A percentile compares a stretch with the other conserved stretches of the same genome.
Conservation (phyloP, 2,888 invertebrate genomes). For the Glaucopsyche alexis region DNA sequence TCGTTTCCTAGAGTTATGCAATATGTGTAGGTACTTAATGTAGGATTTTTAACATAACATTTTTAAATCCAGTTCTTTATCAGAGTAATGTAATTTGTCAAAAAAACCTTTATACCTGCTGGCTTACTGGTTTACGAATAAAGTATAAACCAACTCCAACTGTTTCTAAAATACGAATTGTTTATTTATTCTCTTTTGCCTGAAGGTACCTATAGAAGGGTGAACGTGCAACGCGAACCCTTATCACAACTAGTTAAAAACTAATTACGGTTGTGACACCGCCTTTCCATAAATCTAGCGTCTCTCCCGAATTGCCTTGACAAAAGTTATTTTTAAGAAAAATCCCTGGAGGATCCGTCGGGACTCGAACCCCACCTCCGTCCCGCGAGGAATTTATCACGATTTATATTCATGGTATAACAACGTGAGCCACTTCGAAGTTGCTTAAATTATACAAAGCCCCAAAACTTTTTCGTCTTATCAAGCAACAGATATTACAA, state of each 20-base stretch:
- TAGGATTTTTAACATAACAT: slow-evolving; percentile 25
- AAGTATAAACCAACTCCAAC: not conserved
- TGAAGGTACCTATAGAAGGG: slow-evolving; percentile 38
- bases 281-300: slow-evolving; percentile 76
- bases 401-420: slow-evolving; percentile 82
- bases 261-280: slow-evolving; percentile 80
- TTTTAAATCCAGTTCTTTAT: not conserved
- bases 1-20: slow-evolving; percentile 22
- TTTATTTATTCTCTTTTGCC: not conserved
- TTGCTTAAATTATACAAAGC: slow-evolving; percentile 66
- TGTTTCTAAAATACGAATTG: no score
- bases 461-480: slow-evolving; percentile 47
- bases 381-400: slow-evolving; percentile 79
- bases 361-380: slow-evolving; percentile 46
- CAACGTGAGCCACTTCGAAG: slow-evolving; percentile 76
- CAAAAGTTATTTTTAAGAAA: slow-evolving; percentile 81
- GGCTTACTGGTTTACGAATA: not conserved
- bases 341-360: slow-evolving; percentile 68
- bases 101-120: not conserved
- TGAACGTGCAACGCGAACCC: slow-evolving; percentile 70
- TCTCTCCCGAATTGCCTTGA: slow-evolving; percentile 77
- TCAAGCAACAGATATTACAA: slow-evolving; percentile 5
- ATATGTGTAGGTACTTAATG: not conserved
- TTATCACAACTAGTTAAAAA: slow-evolving; percentile 81
- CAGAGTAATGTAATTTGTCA: not conserved